These are phyloP conservation scores for Lacerta bilineata DNA, from an alignment of 2,797 vertebrate genomes.

Conservation along the genomic window DNA sequence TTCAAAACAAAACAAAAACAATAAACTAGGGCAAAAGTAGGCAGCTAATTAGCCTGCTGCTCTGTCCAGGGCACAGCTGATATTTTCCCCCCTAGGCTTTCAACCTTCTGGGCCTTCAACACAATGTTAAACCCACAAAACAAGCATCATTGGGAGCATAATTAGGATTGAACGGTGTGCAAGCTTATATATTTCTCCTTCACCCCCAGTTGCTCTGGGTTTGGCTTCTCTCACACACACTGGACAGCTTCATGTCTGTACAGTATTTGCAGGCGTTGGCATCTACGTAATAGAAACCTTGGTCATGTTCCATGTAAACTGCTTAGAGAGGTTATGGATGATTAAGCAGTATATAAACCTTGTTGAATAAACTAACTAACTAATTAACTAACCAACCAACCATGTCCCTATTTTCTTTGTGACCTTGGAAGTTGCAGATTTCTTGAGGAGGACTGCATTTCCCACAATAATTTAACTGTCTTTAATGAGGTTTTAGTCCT, in stretches of 20 bases:
- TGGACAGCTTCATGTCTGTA: neutral
- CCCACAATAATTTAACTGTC: neutral
- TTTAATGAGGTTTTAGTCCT: constrained; percentile 58
- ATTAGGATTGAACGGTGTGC: constrained; percentile 5
- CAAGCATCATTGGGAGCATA: neutral
- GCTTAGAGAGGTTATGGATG: neutral
- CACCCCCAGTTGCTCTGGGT: neutral
- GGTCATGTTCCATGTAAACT: neutral
- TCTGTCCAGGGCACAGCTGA: neutral
- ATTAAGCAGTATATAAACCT: no score
- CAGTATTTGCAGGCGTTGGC: neutral
- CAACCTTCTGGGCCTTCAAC: constrained; percentile 6
- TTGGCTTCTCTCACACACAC: constrained; percentile 8
- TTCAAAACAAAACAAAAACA: no score
- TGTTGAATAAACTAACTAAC: no score
- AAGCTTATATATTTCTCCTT: neutral
- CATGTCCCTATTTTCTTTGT: neutral
- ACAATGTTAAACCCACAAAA: neutral
- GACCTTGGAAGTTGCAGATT: constrained; percentile 19
- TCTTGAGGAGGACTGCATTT: constrained; percentile 31
- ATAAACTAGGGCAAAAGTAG: neutral
- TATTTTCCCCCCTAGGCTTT: neutral
- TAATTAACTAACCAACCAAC: no score
- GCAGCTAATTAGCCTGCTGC: neutral
- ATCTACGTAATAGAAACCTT: neutral